Conservation (phyloP, 1,140 invertebrate species). For the Mactra quadrangularis region DNA sequence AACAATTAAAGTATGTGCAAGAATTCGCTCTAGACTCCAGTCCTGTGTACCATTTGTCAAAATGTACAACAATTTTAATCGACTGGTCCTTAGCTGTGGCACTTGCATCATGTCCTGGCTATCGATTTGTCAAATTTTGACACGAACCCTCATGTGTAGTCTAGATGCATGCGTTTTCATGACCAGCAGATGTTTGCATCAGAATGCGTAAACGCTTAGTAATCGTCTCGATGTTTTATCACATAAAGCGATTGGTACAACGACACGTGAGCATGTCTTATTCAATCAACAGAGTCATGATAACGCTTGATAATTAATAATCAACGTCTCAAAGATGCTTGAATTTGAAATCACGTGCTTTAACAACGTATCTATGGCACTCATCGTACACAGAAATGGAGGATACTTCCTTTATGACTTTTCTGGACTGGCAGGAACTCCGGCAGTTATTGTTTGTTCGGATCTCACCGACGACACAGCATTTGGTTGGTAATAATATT, state of each 20-base stretch:
- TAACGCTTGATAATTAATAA: neutral
- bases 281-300: neutral
- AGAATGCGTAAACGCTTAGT: no score
- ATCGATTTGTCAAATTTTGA: no score
- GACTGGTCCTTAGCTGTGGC: no score
- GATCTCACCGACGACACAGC: slow-evolving; percentile 3
- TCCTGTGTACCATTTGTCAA: no score
- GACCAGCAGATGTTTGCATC: no score
- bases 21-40: no score
- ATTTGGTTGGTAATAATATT: slow-evolving; percentile 54
- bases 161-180: no score
- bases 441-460: slow-evolving; percentile 22
- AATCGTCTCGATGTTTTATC: no score
- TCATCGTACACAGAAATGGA: slow-evolving; percentile 45
- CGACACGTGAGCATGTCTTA: neutral
- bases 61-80: no score
- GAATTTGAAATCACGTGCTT: neutral
- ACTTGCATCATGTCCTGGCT: no score
- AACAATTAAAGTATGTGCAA: no score
- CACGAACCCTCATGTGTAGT: no score
- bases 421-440: slow-evolving; percentile 50
- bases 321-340: neutral
- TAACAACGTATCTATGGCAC: slow-evolving; percentile 19
- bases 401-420: slow-evolving; percentile 40
- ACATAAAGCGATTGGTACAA: neutral